Conservation (phyloP, 2,797 vertebrate species). For the Scleropages formosus region DNA sequence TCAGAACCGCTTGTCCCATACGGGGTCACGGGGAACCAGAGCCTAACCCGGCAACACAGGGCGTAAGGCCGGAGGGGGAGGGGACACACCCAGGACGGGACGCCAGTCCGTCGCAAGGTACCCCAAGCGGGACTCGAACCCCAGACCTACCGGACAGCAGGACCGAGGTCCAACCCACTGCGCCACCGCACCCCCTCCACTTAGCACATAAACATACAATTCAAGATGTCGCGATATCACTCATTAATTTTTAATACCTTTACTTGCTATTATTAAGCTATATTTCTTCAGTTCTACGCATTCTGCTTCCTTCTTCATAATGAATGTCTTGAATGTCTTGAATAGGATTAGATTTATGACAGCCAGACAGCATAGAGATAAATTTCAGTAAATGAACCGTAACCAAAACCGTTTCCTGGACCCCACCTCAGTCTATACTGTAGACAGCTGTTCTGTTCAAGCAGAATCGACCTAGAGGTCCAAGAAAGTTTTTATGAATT, state of each 20-base stretch:
- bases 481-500: constrained; percentile 3
- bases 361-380: constrained; percentile 3
- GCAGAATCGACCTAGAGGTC: background rate
- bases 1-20: too few relatives aligned
- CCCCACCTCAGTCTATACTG: constrained; percentile 2
- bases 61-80: too few relatives aligned
- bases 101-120: too few relatives aligned
- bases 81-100: too few relatives aligned
- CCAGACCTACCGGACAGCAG: too few relatives aligned
- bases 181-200: too few relatives aligned
- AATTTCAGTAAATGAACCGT: background rate
- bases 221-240: background rate
- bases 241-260: background rate
- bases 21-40: too few relatives aligned
- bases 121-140: too few relatives aligned
- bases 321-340: background rate
- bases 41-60: too few relatives aligned
- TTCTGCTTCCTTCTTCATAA: background rate
- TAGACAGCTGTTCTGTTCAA: background rate
- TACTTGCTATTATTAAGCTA: background rate
- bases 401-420: background rate
- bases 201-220: background rate
- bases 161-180: too few relatives aligned
- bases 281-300: background rate
- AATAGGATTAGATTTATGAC: background rate